Conservation (phyloP, 2,797 vertebrate species). For the Sus cebifrons region DNA sequence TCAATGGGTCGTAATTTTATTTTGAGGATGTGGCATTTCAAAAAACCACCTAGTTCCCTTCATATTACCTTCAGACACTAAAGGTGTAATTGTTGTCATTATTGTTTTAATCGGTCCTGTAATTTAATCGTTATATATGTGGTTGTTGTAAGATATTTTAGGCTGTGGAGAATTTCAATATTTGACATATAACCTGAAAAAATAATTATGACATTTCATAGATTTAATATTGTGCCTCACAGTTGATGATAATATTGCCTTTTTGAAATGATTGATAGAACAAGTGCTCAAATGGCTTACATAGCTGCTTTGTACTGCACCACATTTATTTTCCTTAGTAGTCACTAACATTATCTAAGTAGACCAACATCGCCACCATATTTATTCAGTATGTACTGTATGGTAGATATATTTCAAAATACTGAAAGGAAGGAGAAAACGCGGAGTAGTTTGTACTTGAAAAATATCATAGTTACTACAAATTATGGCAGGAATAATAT, state of each 20-base stretch:
- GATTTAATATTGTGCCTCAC: constrained; percentile 56
- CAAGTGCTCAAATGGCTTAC: neutral
- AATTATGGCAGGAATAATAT: constrained; percentile 59
- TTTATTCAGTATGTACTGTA: constrained; percentile 5
- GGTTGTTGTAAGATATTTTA: constrained; percentile 65
- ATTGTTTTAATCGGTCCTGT: constrained; percentile 66
- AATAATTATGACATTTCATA: constrained; percentile 72
- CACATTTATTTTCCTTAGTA: constrained; percentile 56
- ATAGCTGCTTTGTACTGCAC: constrained; percentile 27
- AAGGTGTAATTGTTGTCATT: constrained; percentile 78
- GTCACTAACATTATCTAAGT: constrained; percentile 51
- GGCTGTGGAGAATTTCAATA: constrained; percentile 61
- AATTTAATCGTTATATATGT: constrained; percentile 67
- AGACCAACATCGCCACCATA: neutral
- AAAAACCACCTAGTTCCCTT: constrained; percentile 76
- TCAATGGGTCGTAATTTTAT: constrained; percentile 74
- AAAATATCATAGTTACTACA: constrained; percentile 66
- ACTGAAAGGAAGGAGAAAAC: neutral
- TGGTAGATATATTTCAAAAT: constrained; percentile 35
- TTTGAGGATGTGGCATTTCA: constrained; percentile 80
- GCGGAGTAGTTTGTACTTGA: constrained; percentile 37
- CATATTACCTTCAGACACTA: constrained; percentile 72
- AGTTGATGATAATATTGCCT: constrained; percentile 63
- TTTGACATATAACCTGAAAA: constrained; percentile 69
- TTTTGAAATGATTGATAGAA: constrained; percentile 62